phyloP scores from a whole-genome alignment of 2,888 invertebrate genomes.

The Cordilura impudica region DNA sequence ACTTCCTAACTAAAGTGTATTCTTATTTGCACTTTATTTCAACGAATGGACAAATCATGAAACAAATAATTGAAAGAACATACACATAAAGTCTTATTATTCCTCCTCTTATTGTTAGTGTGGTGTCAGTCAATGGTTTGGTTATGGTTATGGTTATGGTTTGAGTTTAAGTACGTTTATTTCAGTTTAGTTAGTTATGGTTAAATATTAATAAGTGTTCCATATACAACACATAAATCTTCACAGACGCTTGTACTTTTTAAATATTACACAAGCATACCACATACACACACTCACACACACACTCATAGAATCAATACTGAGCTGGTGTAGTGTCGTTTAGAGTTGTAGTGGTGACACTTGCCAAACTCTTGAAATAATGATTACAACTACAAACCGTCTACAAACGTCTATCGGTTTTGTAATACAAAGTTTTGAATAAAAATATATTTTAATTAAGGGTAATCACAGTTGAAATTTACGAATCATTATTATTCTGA shows the following conservation, averaged over 20 bases:
- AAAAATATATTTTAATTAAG: too few species aligned
- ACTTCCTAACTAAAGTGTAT: constrained; percentile 40
- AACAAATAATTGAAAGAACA: not conserved
- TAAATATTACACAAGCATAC: too few species aligned
- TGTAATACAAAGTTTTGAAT: too few species aligned
- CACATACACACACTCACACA: not conserved
- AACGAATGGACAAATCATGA: not conserved
- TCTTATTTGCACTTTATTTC: constrained; percentile 32
- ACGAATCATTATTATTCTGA: too few species aligned
- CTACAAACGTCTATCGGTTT: too few species aligned
- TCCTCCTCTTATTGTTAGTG: not conserved
- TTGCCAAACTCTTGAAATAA: constrained; percentile 11
- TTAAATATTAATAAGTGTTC: not conserved
- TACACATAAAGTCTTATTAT: constrained; percentile 28
- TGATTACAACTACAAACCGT: too few species aligned
- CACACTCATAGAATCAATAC: not conserved
- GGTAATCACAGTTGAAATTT: too few species aligned
- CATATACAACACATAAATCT: too few species aligned
- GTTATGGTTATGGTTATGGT: not conserved
- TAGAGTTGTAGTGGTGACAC: not conserved
- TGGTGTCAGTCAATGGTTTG: not conserved
- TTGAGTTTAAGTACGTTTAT: not conserved
- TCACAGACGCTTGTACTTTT: too few species aligned
- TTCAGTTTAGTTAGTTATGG: not conserved
- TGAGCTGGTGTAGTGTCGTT: not conserved